phyloP scores from a whole-genome alignment of 2,113 vertebrate species.

The Barbus barbus region DNA sequence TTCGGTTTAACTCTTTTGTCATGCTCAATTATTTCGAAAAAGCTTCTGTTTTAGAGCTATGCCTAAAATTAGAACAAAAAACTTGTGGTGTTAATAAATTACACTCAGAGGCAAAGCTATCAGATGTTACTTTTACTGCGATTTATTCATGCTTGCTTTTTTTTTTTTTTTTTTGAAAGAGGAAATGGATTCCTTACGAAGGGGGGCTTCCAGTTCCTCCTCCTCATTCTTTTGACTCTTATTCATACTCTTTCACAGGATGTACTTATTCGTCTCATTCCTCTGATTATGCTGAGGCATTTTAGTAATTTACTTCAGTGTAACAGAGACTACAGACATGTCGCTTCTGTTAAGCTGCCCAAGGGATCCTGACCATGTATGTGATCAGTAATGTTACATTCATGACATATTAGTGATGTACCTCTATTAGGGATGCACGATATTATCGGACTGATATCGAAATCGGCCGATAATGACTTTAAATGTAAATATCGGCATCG shows the following conservation, averaged over 20 bases:
- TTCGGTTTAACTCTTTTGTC: neutral
- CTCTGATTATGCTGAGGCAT: neutral
- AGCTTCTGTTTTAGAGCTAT: neutral
- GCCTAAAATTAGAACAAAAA: neutral
- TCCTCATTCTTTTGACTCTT: neutral
- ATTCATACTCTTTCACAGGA: slow-evolving; percentile 12
- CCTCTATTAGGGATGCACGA: no score
- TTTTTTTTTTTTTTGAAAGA: neutral
- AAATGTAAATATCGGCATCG: no score
- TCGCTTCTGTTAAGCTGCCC: neutral
- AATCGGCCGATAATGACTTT: no score
- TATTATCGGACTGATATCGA: no score
- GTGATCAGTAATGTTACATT: neutral
- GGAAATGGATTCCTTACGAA: neutral
- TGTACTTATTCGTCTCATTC: neutral
- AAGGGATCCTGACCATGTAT: neutral
- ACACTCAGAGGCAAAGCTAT: neutral
- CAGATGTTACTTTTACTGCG: neutral
- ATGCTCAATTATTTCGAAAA: neutral
- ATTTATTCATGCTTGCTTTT: neutral
- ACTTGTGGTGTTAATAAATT: neutral
- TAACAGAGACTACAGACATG: neutral
- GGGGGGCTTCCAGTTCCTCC: neutral
- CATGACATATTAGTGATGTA: neutral
- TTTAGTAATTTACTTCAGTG: neutral